A percentile compares a stretch with the other conserved stretches of the same genome.
Conservation (phyloP, 2,113 vertebrate species). For the Hemiprocne comata region DNA sequence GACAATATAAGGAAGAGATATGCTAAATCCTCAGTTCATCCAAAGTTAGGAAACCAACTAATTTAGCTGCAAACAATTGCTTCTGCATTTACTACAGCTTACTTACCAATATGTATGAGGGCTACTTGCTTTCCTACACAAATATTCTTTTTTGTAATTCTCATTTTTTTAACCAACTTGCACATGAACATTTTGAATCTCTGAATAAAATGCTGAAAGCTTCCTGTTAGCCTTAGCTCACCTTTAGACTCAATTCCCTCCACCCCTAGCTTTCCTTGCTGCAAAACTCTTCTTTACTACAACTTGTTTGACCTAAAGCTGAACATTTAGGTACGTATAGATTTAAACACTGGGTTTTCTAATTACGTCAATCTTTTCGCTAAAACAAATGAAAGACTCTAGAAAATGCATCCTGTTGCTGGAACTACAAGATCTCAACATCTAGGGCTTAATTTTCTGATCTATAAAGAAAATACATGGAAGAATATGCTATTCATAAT, state of each 20-base stretch:
- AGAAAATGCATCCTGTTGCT: background rate
- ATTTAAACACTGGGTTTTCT: background rate
- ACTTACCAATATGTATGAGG: background rate
- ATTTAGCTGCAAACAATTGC: background rate
- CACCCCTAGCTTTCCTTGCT: background rate
- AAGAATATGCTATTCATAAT: background rate
- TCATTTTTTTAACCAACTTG: background rate
- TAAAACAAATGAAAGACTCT: background rate
- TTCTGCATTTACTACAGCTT: background rate
- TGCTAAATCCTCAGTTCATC: background rate
- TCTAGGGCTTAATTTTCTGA: background rate
- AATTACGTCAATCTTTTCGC: background rate
- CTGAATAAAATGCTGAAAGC: background rate
- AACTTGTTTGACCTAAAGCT: background rate
- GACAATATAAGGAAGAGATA: background rate
- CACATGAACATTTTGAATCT: background rate
- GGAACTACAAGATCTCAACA: background rate
- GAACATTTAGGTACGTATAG: background rate
- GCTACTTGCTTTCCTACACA: background rate
- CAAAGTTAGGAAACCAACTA: background rate
- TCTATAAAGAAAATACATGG: background rate
- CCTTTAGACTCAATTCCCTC: background rate
- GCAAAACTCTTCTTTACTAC: background rate
- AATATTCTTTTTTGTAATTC: background rate
- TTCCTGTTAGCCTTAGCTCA: background rate